Conservation (phyloP, 2,113 vertebrate species). For the Neomonachus schauinslandi region DNA sequence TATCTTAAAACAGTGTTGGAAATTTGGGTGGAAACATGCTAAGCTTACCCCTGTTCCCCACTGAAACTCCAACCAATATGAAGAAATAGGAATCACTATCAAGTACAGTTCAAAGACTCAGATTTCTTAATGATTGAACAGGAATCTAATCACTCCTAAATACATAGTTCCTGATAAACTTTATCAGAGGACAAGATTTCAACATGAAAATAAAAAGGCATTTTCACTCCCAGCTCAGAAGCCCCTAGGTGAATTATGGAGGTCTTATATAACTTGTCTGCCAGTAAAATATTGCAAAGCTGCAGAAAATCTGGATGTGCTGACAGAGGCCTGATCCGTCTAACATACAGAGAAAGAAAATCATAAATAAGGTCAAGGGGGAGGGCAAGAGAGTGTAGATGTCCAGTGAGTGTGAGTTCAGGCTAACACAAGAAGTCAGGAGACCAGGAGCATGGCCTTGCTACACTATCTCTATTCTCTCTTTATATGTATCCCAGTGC, state of each 20-base stretch:
- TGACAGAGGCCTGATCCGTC: neutral
- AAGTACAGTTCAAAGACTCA: neutral
- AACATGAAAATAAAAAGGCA: neutral
- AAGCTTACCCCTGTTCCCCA: neutral
- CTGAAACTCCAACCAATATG: neutral
- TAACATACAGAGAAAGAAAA: neutral
- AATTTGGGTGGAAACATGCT: neutral
- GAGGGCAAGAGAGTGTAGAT: neutral
- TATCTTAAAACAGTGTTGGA: neutral
- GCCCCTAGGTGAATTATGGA: fast-evolving
- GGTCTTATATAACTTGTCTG: neutral
- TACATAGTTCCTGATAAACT: neutral
- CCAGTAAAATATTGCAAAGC: neutral
- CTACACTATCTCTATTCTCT: neutral
- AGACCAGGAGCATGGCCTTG: fast-evolving
- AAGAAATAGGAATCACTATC: neutral
- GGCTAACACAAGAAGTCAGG: fast-evolving
- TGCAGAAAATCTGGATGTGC: neutral
- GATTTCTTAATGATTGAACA: neutral
- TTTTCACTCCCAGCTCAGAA: neutral
- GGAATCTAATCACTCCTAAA: neutral
- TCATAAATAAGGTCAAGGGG: neutral
- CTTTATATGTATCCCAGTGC: neutral
- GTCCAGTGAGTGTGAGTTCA: neutral
- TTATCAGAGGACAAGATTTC: neutral